A percentile compares a stretch with the other conserved stretches of the same genome.
phyloP scores from a whole-genome alignment of 2,113 vertebrate genomes.

The Barbus barbus region DNA sequence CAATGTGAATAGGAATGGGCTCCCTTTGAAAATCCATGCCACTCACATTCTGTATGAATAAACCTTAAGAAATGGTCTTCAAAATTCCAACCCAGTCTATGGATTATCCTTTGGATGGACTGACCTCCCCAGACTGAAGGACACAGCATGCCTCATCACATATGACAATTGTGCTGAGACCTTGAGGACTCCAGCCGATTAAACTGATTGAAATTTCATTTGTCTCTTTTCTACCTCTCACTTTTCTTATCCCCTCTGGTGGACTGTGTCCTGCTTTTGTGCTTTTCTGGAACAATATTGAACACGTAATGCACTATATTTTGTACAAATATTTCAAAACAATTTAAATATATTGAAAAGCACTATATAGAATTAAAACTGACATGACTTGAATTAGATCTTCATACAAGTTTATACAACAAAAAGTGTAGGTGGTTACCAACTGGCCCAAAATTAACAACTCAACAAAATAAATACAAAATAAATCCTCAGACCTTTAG shows the following conservation, averaged over 20 bases:
- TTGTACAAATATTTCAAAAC: background rate
- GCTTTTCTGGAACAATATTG: conserved; percentile 34
- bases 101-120: conserved; percentile 64
- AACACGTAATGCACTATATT: background rate
- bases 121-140: conserved; percentile 70
- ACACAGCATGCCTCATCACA: conserved; percentile 60
- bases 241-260: conserved; percentile 42
- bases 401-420: too few species aligned
- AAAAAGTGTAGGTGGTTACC: background rate
- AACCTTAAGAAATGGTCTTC: conserved; percentile 3
- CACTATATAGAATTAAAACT: background rate
- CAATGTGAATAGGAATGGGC: background rate
- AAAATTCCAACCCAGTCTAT: background rate
- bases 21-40: background rate
- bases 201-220: conserved; percentile 77
- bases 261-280: conserved; percentile 18
- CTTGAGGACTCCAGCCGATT: conserved; percentile 70
- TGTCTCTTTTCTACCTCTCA: conserved; percentile 56
- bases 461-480: too few species aligned
- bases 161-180: conserved; percentile 62
- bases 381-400: background rate
- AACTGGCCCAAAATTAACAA: background rate
- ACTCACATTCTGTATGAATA: conserved; percentile 1
- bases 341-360: background rate
- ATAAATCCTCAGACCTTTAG: background rate